Base-by-base conservation (phyloP, 2,797 vertebrate species). In the Platalea minor region DNA sequence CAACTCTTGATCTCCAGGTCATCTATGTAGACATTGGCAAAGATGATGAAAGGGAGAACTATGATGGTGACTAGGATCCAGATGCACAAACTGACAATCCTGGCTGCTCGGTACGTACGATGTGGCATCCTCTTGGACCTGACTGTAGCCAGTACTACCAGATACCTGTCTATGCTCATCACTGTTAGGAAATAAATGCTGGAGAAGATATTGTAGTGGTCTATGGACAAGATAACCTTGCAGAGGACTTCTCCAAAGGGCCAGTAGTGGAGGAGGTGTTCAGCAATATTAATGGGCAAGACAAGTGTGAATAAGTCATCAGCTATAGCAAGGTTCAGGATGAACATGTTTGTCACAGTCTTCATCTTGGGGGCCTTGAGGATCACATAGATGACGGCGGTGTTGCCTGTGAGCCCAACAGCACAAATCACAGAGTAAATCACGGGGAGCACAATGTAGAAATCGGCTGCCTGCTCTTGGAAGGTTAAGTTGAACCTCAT, bases 351-450 rank as follows among this genome's bases (percentile, higher is more conserved):
- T 54, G 99, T 99, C 26, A 99, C 98, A 0, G 99, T 99, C 88
- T 98, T 99, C 99, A 99, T 99, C 96, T 98, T 99, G n/a, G 99
- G 99, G 1, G 98, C 98, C 96, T 98, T 99, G 70, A 99, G 98
- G 96, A 99, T 99, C 61, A 99, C 98, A 0, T 98, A 99, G 96
- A 99, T 99, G 89, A 99, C 98, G 0, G 98, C 98, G 0, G 98
- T 98, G 96, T 99, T 99, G 29, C 99, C 98, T 0, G 98, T 98
- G 87, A 99, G 98, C 25, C 98, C 99, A 70, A 98, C 98, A 0
- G 98, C 98, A 8, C 99, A 99, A 95, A 99, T 99, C 3, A 98
- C 91, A 0, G 98, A 98, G 96, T 99, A 99, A 81, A 99, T 99
- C 59, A 98, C 93, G 0, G 99, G 99, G 19, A 99, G 96, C 43